These are phyloP conservation scores for Onychostoma macrolepis DNA, from an alignment of 2,113 vertebrate genomes.

Conservation along the genomic window DNA sequence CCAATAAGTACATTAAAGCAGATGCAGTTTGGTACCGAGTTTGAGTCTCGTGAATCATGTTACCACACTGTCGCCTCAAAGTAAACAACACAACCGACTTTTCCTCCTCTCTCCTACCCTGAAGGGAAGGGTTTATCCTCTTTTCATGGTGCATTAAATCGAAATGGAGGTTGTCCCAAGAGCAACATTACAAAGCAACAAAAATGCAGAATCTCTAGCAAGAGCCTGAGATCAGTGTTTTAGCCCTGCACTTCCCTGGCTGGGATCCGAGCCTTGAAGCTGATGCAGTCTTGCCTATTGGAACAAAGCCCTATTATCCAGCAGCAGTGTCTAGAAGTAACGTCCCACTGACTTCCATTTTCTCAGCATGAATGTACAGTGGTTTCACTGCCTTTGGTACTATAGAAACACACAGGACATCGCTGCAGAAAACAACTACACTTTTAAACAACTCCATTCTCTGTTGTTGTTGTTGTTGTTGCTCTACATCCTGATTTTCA, in stretches of 20 bases:
- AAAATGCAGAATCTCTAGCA: conserved; percentile 28
- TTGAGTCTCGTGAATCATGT: background rate
- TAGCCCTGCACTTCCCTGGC: conserved; percentile 11
- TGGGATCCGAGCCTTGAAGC: conserved; percentile 28
- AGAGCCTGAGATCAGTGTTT: conserved; percentile 32
- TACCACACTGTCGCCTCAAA: background rate
- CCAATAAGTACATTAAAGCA: conserved; percentile 22
- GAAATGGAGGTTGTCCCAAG: conserved; percentile 38
- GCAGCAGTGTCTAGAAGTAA: conserved; percentile 31
- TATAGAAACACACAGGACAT: conserved; percentile 11
- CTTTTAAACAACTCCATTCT: conserved; percentile 18
- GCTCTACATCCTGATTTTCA: background rate
- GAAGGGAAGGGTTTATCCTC: conserved; percentile 41
- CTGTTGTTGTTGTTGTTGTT: background rate
- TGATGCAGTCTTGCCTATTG: conserved; percentile 33
- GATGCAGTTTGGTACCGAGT: background rate
- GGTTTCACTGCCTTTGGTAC: conserved; percentile 7
- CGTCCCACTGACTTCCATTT: conserved; percentile 44
- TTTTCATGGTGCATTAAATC: conserved; percentile 47
- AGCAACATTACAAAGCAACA: conserved; percentile 18
- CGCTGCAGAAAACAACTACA: conserved; percentile 32
- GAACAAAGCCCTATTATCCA: conserved; percentile 47
- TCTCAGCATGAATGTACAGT: conserved; percentile 10
- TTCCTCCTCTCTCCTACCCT: conserved; percentile 30
- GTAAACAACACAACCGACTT: conserved; percentile 16